phyloP scores from a whole-genome alignment of 1,140 invertebrate genomes.

The Neodiprion fabricii region DNA sequence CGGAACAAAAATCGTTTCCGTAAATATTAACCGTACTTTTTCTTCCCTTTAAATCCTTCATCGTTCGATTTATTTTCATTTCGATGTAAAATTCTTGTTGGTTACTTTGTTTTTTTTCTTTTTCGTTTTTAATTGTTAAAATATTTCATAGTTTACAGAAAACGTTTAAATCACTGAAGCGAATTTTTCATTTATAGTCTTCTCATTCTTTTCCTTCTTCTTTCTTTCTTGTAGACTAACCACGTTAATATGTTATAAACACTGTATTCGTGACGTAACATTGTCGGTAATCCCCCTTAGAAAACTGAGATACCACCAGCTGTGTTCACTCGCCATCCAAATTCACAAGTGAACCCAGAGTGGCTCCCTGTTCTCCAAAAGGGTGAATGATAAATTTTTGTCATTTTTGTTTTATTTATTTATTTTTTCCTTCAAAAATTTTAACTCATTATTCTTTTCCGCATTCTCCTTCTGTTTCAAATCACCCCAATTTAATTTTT shows the following conservation, averaged over 20 bases:
- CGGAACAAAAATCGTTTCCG: no score
- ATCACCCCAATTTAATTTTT: no score
- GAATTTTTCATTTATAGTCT: background rate
- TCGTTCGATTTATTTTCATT: no score
- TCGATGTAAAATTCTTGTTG: no score
- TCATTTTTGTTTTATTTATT: background rate
- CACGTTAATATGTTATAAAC: slow-evolving; percentile 11
- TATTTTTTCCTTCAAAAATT: background rate
- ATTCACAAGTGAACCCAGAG: slow-evolving; percentile 89
- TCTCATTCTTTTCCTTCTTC: background rate
- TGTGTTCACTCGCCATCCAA: slow-evolving; percentile 89
- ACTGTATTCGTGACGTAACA: slow-evolving; percentile 25
- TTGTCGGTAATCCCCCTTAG: slow-evolving; percentile 47
- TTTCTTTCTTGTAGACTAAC: no score
- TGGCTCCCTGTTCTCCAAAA: slow-evolving; percentile 80
- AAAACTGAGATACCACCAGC: slow-evolving; percentile 97
- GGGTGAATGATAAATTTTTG: slow-evolving; percentile 27
- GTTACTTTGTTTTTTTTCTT: no score
- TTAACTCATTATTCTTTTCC: background rate
- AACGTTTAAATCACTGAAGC: no score
- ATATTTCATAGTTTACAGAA: no score
- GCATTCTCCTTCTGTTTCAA: no score
- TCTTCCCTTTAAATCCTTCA: no score
- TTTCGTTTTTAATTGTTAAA: no score
- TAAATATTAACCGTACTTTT: no score